A percentile compares a stretch with the other conserved stretches of the same genome.
Conservation (phyloP, 2,113 vertebrate species). For the Neodon shergylaensis region DNA sequence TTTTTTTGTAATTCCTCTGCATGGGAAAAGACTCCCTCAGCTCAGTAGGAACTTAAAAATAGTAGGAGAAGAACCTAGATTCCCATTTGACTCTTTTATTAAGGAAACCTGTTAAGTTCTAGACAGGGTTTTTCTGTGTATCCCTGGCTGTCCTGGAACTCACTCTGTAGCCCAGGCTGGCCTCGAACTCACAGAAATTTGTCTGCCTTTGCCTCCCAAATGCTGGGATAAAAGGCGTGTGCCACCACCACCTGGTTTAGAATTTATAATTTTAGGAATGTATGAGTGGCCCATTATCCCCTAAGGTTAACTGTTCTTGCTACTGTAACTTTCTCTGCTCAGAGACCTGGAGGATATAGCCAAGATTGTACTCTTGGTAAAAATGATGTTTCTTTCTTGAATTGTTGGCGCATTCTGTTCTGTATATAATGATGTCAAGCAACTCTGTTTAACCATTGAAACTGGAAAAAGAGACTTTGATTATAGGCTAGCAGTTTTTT, state of each 20-base stretch:
- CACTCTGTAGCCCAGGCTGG: too few species aligned
- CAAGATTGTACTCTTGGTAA: background rate
- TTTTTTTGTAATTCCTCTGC: background rate
- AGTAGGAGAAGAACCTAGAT: background rate
- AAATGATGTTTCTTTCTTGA: conserved; percentile 60
- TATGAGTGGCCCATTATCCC: background rate
- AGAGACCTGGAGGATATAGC: background rate
- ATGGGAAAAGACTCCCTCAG: background rate
- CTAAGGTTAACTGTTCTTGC: background rate
- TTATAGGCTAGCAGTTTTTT: conserved; percentile 49
- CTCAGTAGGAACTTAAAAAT: background rate
- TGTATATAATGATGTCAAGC: conserved; percentile 67
- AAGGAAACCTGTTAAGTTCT: background rate
- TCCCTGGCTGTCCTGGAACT: too few species aligned
- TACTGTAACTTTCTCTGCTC: background rate
- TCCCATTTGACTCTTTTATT: background rate
- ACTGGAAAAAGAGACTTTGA: conserved; percentile 48
- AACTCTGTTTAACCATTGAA: conserved; percentile 71
- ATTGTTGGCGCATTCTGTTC: conserved; percentile 43
- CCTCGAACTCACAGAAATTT: too few species aligned
- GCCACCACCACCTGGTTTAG: background rate
- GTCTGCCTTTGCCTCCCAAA: too few species aligned
- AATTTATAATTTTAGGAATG: conserved; percentile 36
- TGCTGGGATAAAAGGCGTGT: too few species aligned
- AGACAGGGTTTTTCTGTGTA: background rate